These are phyloP conservation scores for Anolis carolinensis DNA, from an alignment of 2,113 vertebrate species.

Conservation along the genomic window DNA sequence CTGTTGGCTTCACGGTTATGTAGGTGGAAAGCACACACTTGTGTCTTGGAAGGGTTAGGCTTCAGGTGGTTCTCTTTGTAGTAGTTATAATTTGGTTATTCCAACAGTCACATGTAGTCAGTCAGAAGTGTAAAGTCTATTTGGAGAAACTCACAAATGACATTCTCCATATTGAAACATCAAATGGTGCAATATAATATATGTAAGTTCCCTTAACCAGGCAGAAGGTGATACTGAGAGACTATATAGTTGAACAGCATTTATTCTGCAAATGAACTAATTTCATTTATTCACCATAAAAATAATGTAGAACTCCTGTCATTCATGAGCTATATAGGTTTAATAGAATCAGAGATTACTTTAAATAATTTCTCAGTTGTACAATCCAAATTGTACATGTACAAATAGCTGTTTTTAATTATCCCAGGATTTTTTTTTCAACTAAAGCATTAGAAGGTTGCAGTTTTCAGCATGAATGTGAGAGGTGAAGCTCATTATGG, in stretches of 20 bases:
- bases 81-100: not conserved
- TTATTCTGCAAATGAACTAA: not conserved
- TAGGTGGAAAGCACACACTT: no score
- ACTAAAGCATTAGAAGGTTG: not conserved
- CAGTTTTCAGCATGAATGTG: not conserved
- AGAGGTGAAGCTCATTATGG: not conserved
- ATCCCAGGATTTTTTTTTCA: not conserved
- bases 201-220: conserved; percentile 18
- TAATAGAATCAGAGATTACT: not conserved
- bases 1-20: no score
- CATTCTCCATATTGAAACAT: conserved; percentile 14
- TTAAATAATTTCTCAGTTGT: not conserved
- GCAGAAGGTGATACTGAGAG: not conserved
- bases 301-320: not conserved
- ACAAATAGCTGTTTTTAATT: not conserved
- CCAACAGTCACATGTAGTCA: not conserved
- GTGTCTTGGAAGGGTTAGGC: no score
- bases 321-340: not conserved
- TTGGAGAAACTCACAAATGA: not conserved
- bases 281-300: not conserved
- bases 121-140: not conserved
- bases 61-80: no score
- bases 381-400: not conserved
- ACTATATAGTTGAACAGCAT: conserved; percentile 20
- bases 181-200: not conserved